Conservation (phyloP, 1,140 invertebrate species). For the Charaxes varanes region DNA sequence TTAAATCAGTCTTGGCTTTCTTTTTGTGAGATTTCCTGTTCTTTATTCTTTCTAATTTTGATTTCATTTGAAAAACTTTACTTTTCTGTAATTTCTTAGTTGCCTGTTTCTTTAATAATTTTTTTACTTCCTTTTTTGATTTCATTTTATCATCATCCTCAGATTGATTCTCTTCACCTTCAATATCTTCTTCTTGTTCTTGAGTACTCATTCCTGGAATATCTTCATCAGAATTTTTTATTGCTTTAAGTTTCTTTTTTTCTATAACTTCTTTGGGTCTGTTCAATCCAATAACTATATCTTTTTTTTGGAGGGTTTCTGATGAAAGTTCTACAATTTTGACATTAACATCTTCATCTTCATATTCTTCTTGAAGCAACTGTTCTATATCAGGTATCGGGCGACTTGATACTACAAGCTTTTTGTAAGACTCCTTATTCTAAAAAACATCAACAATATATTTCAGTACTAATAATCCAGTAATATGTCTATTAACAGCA, state of each 20-base stretch:
- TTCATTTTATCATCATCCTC: conserved; percentile 62
- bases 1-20: conserved; percentile 44
- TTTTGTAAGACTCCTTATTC: conserved; percentile 80
- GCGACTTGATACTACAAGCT: conserved; percentile 77
- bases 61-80: conserved; percentile 83
- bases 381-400: conserved; percentile 81
- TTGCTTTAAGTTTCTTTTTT: conserved; percentile 28
- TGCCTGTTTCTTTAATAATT: conserved; percentile 78
- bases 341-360: conserved; percentile 83
- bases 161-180: conserved; percentile 59
- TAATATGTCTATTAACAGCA: too few species aligned
- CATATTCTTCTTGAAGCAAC: conserved; percentile 79
- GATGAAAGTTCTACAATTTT: conserved; percentile 83
- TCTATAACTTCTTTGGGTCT: conserved; percentile 55
- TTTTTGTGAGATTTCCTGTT: conserved; percentile 75
- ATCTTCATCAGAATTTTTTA: conserved; percentile 30
- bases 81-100: conserved; percentile 82
- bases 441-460: too few species aligned
- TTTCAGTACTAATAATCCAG: too few species aligned
- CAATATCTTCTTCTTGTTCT: too few species aligned
- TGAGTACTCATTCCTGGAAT: conserved; percentile 62
- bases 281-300: conserved; percentile 82
- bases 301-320: conserved; percentile 77
- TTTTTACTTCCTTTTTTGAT: conserved; percentile 79
- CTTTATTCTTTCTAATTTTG: conserved; percentile 77